Evolutionary conservation across 1,140 invertebrate species (phyloP).

Genomic region (Drosophila orena): DNA sequence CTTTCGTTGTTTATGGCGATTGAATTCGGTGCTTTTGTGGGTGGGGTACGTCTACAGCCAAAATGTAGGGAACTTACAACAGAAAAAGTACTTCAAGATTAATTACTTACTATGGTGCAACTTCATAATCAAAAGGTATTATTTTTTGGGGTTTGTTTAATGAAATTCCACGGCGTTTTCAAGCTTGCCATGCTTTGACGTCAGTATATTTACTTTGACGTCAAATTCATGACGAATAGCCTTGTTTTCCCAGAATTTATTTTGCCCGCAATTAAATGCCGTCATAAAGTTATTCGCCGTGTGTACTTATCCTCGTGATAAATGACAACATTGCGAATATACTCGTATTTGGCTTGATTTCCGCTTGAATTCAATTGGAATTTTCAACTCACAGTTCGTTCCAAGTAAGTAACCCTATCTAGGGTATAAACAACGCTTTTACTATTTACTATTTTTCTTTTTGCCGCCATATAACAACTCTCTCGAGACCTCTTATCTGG

Average conservation of each 20-base stretch:
- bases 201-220: no score
- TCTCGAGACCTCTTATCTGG: slow-evolving; percentile 44
- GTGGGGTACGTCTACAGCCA: background rate
- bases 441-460: slow-evolving; percentile 18
- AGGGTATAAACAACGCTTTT: slow-evolving; percentile 19
- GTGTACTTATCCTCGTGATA: background rate
- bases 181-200: no score
- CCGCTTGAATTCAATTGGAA: background rate
- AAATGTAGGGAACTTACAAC: background rate
- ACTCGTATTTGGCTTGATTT: background rate
- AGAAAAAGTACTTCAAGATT: background rate
- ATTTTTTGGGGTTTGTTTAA: background rate
- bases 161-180: no score
- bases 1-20: slow-evolving; percentile 39
- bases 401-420: background rate
- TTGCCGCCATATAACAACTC: slow-evolving; percentile 25
- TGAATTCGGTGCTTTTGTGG: slow-evolving; percentile 9
- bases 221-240: no score
- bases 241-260: no score
- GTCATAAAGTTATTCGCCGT: no score
- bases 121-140: background rate
- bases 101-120: background rate
- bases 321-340: background rate
- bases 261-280: no score
- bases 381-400: no score